Evolutionary conservation across 2,888 invertebrate genomes (phyloP).

Genomic region (Hypena proboscidalis): DNA sequence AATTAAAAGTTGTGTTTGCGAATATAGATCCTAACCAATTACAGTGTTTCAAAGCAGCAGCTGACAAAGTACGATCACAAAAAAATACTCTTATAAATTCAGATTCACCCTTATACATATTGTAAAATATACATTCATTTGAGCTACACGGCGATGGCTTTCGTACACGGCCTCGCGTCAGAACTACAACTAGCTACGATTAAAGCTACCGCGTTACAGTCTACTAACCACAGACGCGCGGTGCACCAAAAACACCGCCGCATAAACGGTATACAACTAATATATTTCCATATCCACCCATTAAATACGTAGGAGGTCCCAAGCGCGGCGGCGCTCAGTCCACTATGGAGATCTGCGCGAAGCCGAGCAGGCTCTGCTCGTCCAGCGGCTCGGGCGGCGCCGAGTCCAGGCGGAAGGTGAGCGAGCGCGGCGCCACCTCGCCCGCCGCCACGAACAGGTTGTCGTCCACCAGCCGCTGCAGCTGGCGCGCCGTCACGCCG

Average conservation of each 20-base stretch:
- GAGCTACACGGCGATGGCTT: slow-evolving; percentile 68
- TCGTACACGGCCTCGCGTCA: slow-evolving; percentile 31
- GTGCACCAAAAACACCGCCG: slow-evolving; percentile 45
- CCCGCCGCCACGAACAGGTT: slow-evolving; percentile 76
- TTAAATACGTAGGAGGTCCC: slow-evolving; percentile 68
- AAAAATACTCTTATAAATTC: slow-evolving; percentile 72
- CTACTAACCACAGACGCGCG: slow-evolving; percentile 11
- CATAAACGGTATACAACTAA: slow-evolving; percentile 54
- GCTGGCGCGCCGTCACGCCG: slow-evolving; percentile 95
- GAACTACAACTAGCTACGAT: background rate
- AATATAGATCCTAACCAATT: slow-evolving; percentile 51
- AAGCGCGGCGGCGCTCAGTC: slow-evolving; percentile 85
- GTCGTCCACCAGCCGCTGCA: slow-evolving; percentile 94
- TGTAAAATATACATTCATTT: slow-evolving; percentile 68
- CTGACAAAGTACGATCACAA: slow-evolving; percentile 66
- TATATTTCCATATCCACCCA: slow-evolving; percentile 71
- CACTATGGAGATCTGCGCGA: slow-evolving; percentile 98
- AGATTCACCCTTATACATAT: slow-evolving; percentile 71
- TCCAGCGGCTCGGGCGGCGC: slow-evolving; percentile 91
- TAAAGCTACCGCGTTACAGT: background rate
- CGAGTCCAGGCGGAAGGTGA: slow-evolving; percentile 93
- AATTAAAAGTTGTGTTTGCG: slow-evolving; percentile 17
- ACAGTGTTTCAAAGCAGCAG: slow-evolving; percentile 68
- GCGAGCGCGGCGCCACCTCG: slow-evolving; percentile 85
- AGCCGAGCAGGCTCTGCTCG: slow-evolving; percentile 97